Conservation (phyloP, 2,113 vertebrate genomes). For the Xiphorhynchus elegans region DNA sequence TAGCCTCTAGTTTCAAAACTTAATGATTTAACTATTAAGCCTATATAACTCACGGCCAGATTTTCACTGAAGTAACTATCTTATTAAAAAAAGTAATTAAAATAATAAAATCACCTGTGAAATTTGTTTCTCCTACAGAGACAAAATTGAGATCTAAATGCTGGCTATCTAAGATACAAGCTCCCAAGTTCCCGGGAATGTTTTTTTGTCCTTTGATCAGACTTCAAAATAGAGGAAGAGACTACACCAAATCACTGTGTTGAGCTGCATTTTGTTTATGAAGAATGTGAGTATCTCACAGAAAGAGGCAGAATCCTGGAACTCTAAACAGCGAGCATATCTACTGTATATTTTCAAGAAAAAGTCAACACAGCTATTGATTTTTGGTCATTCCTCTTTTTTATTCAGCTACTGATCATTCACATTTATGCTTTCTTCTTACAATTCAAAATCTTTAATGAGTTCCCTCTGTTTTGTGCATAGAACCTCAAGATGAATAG, state of each 20-base stretch:
- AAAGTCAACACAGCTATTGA: not conserved
- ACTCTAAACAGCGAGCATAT: accelerated
- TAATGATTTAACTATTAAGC: not conserved
- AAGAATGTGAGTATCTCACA: not conserved
- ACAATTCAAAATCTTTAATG: not conserved
- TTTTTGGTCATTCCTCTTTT: not conserved
- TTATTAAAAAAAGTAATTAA: not conserved
- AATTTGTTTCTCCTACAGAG: not conserved
- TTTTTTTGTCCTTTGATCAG: not conserved
- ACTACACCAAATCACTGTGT: not conserved
- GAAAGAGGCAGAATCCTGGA: not conserved
- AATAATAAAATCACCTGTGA: not conserved
- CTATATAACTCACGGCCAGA: not conserved
- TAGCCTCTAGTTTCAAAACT: not conserved
- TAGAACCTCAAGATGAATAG: not conserved
- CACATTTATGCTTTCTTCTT: not conserved
- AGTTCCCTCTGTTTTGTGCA: not conserved
- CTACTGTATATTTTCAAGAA: not conserved
- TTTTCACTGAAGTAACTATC: not conserved
- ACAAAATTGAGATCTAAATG: not conserved
- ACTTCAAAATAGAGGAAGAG: not conserved
- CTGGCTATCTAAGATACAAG: not conserved
- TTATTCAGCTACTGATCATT: not conserved
- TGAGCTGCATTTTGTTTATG: not conserved
- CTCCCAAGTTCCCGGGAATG: not conserved